Evolutionary conservation across 2,888 invertebrate genomes (phyloP), one percentile per base, ranked within the genome.

Genomic region (Tridacna crocea): DNA sequence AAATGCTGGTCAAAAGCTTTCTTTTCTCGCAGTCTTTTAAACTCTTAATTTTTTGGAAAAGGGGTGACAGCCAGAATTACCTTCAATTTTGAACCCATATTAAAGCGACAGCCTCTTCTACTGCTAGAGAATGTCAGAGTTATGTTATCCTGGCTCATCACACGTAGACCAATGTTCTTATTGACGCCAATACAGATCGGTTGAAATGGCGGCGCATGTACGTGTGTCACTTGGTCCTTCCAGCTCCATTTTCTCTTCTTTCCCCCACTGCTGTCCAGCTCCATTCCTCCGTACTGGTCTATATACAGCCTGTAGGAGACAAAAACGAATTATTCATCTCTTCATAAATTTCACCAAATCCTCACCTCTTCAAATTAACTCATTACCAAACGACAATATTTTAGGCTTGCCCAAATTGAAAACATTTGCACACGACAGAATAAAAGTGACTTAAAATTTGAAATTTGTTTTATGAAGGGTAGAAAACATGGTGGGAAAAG

Each of bases 171-270:
- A 6, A 93, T 80, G 75, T 89, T 77, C 12, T 84, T 87, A 76
- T 93, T 94, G 24, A 94, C 79, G 1, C 91, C 91, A 74, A 94
- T 89, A 70, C 92, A 92, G 82, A 94, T 90, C 2, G 94, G 94
- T 83, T 94, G 94, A 82, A 94, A 93, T 0, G 94, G 94, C 12
- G 94, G 94, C 4, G 94, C 94, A 83, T 94, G 94, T 0, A 93
- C 92, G 60, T 93, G 93, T 15, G 89, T 88, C 47, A 90, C 84
- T 63, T 90, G 90, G 65, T 92, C 93, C 75, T 91, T 90, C 94
- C 94, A 94, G 12, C 77, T 80, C 94, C 94, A 94, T 47, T 89
- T 87, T n/a, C 92, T 88, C 73, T 89, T 90, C 75, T 88, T 87
- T 6, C 83, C 87, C 3, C 94, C 94, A 19, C 80, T 63, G 13